Base-by-base conservation (phyloP, 2,888 invertebrate genomes). In the Odontomyia ornata region DNA sequence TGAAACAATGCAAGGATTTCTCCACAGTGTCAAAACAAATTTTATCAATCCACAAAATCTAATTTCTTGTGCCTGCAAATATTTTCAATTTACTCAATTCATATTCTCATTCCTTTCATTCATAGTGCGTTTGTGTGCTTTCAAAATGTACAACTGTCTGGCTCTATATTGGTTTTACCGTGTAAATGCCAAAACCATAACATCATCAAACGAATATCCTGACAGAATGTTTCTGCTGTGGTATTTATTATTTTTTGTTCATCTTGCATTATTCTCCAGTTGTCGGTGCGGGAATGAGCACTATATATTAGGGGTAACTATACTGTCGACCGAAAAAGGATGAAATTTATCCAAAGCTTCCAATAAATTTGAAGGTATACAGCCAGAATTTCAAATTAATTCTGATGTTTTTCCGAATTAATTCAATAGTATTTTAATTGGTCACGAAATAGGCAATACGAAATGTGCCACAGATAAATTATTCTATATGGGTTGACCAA, bases 401-500 rank as follows among this genome's bases (percentile, higher is more conserved):
- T 60, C 23, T 18, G 57, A 60, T 23, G 25, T 25, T 25, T 52
- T 25, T 60, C 57, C n/a, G 52, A 25, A 60, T 60, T 25, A 60
- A 60, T 60, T 60, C 57, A 60, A 60, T 52, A 52, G 15, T 52
- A 13, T 60, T 60, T 60, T 60, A 60, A 60, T 23, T 60, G 57
- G 57, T 23, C 18, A 21, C 7, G 13, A 52, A 15, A 15, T 52
- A 15, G 4, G 57, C 57, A 23, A n/a, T 15, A 52, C 18, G 52
- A 52, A 52, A 52, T 52, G 52, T 52, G 52, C 36, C 3, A 9
- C 5, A 36, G 9, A 36, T 36, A 36, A 36, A 36, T 36, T 36
- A 36, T 9, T 36, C 9, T 9, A 9, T 36, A 36, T 36, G 36
- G 36, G 36, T 36, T 36, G 36, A 36, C 3, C n/a, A 36, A 5